Percentiles rank a stretch among this genome's conserved stretches.
Conservation (phyloP, 1,140 invertebrate genomes). For the Zaprionus gabonicus region DNA sequence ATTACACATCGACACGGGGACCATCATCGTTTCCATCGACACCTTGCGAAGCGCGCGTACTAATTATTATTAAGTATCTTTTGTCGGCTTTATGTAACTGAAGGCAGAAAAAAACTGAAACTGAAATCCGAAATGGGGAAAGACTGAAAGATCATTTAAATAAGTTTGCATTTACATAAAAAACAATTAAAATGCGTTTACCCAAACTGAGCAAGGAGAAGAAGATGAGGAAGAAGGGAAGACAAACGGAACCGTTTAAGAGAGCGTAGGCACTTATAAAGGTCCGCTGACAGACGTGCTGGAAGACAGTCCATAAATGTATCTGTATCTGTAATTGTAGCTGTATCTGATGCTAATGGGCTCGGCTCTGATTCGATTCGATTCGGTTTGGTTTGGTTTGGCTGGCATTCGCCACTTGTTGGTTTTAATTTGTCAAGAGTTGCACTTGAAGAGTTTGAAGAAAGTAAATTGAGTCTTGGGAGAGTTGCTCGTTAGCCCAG, state of each 20-base stretch:
- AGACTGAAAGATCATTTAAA: conserved; percentile 57
- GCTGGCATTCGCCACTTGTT: conserved; percentile 69
- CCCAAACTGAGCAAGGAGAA: conserved; percentile 29
- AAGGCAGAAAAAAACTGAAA: conserved; percentile 32
- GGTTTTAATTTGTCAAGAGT: conserved; percentile 79
- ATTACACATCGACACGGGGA: conserved; percentile 34
- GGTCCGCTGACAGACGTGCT: conserved; percentile 55
- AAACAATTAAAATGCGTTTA: conserved; percentile 66
- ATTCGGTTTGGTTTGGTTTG: conserved; percentile 62
- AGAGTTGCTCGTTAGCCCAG: conserved; percentile 4
- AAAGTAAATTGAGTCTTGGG: conserved; percentile 73
- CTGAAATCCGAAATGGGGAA: conserved; percentile 28
- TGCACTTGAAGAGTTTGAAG: conserved; percentile 68
- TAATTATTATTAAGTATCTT: conserved; percentile 79
- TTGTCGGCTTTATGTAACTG: conserved; percentile 72
- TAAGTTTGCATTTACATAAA: conserved; percentile 79
- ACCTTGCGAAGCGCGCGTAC: conserved; percentile 68
- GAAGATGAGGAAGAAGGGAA: conserved; percentile 23
- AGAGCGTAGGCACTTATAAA: conserved; percentile 59
- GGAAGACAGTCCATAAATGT: conserved; percentile 23
- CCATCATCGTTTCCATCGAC: conserved; percentile 55
- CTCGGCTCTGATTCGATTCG: conserved; percentile 29
- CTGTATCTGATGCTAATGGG: conserved; percentile 53
- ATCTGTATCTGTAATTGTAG: conserved; percentile 28
- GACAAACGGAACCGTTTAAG: conserved; percentile 47